Conservation (phyloP, 2,888 invertebrate genomes). For the Caenorhabditis sulstoni region DNA sequence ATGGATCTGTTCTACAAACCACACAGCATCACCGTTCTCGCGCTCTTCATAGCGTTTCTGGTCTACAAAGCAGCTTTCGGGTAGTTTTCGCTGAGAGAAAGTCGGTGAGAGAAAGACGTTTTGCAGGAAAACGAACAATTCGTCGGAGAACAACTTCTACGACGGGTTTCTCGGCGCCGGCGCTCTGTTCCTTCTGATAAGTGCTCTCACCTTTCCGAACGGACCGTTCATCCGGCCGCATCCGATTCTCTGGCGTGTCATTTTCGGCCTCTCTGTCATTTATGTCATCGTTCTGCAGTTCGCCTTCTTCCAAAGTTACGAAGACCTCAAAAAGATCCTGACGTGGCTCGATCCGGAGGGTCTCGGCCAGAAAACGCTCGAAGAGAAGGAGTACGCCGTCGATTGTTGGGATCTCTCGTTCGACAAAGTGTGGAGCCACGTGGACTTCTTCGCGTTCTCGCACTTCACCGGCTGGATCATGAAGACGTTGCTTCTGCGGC, state of each 20-base stretch:
- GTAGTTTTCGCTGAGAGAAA: too few relatives aligned
- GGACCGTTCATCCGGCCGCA: constrained; percentile 97
- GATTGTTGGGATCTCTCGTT: constrained; percentile 94
- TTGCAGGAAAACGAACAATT: constrained; percentile 86
- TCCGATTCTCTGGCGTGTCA: constrained; percentile 97
- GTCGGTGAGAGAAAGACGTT: too few relatives aligned
- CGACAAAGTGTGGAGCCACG: constrained; percentile 91
- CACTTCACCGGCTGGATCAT: constrained; percentile 98
- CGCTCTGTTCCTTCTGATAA: constrained; percentile 96
- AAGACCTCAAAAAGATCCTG: constrained; percentile 90
- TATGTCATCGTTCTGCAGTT: constrained; percentile 85
- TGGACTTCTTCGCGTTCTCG: constrained; percentile 96
- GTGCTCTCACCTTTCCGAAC: constrained; percentile 97
- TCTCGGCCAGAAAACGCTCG: constrained; percentile 73
- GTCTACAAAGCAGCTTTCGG: constrained; percentile 95
- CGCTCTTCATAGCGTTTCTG: constrained; percentile 90
- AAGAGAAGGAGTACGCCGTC: constrained; percentile 87
- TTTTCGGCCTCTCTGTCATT: constrained; percentile 86
- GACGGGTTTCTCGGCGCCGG: constrained; percentile 93
- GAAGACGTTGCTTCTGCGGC: constrained; percentile 91
- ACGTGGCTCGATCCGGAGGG: constrained; percentile 94
- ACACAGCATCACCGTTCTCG: constrained; percentile 93
- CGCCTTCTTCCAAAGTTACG: constrained; percentile 93
- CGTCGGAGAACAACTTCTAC: constrained; percentile 92
- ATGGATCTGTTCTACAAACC: constrained; percentile 97